These are phyloP conservation scores for Bombus waltoni DNA, from an alignment of 1,140 invertebrate genomes.

Conservation along the genomic window DNA sequence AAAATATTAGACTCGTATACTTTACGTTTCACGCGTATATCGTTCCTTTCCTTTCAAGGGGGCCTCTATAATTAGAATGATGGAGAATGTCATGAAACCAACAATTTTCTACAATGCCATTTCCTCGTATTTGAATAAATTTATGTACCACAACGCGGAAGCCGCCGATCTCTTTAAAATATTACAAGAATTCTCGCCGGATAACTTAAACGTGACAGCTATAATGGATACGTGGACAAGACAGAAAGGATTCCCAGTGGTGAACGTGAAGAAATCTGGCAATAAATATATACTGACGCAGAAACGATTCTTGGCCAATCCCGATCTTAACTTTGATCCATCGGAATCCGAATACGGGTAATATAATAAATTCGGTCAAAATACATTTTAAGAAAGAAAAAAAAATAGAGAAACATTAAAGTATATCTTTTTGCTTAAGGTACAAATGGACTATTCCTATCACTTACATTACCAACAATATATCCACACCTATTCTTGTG, in stretches of 20 bases:
- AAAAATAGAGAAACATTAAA: too few relatives aligned
- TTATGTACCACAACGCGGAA: conserved; percentile 89
- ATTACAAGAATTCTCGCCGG: conserved; percentile 82
- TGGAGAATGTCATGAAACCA: conserved; percentile 91
- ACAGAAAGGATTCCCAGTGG: conserved; percentile 95
- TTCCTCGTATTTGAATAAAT: conserved; percentile 88
- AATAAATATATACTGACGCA: conserved; percentile 87
- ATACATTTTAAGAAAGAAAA: not conserved
- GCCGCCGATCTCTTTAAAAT: conserved; percentile 90
- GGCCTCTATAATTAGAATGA: conserved; percentile 94
- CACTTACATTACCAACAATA: conserved; percentile 87
- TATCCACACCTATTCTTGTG: conserved; percentile 78
- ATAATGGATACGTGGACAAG: conserved; percentile 97
- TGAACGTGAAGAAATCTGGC: conserved; percentile 84
- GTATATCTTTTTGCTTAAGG: conserved; percentile 77
- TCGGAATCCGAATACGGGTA: conserved; percentile 85
- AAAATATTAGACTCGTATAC: not conserved
- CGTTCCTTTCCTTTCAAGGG: conserved; percentile 84
- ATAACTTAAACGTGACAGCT: conserved; percentile 84
- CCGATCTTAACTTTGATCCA: conserved; percentile 82
- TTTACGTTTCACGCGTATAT: not conserved
- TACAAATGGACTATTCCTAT: conserved; percentile 94
- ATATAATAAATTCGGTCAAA: conserved; percentile 52
- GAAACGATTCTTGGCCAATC: conserved; percentile 88
- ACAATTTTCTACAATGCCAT: conserved; percentile 90